Conservation (phyloP, 2,113 vertebrate genomes). For the Salvelinus sp. region DNA sequence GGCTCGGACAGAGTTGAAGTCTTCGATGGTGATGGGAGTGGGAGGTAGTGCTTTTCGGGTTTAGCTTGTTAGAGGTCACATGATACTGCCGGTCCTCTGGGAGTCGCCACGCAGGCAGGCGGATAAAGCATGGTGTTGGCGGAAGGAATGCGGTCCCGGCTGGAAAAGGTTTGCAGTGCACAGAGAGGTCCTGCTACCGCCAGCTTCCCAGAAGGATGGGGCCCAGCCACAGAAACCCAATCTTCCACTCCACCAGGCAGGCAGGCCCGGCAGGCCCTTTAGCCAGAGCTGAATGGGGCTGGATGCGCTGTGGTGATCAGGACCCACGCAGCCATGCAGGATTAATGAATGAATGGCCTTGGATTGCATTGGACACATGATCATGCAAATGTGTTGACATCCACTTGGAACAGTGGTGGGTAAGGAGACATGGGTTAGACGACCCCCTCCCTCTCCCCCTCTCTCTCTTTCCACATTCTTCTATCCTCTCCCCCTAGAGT, state of each 20-base stretch:
- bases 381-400: slow-evolving; percentile 31
- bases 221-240: slow-evolving; percentile 46
- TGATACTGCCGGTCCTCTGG: slow-evolving; percentile 50
- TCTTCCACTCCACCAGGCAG: slow-evolving; percentile 36
- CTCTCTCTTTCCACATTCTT: neutral
- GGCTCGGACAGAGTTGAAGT: slow-evolving; percentile 6
- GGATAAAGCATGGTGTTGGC: slow-evolving; percentile 18
- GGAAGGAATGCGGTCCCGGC: slow-evolving; percentile 59
- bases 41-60: slow-evolving; percentile 21
- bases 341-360: slow-evolving; percentile 35
- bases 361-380: slow-evolving; percentile 12
- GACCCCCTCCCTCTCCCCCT: neutral
- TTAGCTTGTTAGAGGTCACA: slow-evolving; percentile 60
- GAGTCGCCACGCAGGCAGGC: slow-evolving; percentile 39
- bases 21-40: slow-evolving; percentile 6
- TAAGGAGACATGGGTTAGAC: neutral
- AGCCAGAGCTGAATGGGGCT: slow-evolving; percentile 1
- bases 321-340: neutral
- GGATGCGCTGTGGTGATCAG: slow-evolving; percentile 13
- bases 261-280: slow-evolving; percentile 37
- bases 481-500: neutral
- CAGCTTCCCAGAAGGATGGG: slow-evolving; percentile 42
- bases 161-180: slow-evolving; percentile 60
- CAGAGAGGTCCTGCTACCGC: slow-evolving; percentile 40
- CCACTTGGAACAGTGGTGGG: neutral